Evolutionary conservation across 2,888 invertebrate species (phyloP), one percentile per base, ranked within the genome.

Genomic region (Heterodera filipjevi): DNA sequence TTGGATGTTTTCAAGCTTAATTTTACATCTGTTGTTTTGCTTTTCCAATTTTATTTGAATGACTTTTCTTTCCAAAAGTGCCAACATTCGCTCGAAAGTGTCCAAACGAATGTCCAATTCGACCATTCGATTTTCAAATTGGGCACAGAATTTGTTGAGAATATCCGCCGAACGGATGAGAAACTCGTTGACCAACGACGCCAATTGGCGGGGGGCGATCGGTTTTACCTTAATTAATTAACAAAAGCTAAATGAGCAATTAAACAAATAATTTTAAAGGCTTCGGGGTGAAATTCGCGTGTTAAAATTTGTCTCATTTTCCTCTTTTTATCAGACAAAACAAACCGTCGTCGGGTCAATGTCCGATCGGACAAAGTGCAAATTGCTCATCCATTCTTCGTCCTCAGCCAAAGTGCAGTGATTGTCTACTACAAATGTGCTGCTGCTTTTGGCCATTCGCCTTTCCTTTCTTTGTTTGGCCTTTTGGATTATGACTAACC

Each of bases 291-390:
- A n/a, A n/a, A n/a, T n/a, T n/a, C n/a, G n/a, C n/a, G n/a, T n/a
- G n/a, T n/a, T n/a, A n/a, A n/a, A n/a, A n/a, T 49, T 49, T 49
- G 49, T 49, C 12, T 19, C 3, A 14, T 3, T 49, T 49, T 19
- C 16, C 8, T 0, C 49, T 0, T 3, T 49, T 49, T 49, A 3
- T 19, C 3, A 16, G 8, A 12, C 19, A 19, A 49, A 72, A 33
- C 5, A 72, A 32, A 72, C 75, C 8, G 53, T 75, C n/a, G 53
- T 33, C 5, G 46, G 66, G 35, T 75, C 75, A 64, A 75, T 64
- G 35, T 75, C 66, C 12, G 75, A 75, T 16, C 75, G 75, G n/a
- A 75, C 68, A 22, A 75, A 75, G 33, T 75, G 30, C 32, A 75
- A 75, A 68, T 68, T 19, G 59, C 10, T 6, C 59, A 59, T 27